Evolutionary conservation across 2,113 vertebrate species (phyloP).

Genomic region (Zapornia atra): DNA sequence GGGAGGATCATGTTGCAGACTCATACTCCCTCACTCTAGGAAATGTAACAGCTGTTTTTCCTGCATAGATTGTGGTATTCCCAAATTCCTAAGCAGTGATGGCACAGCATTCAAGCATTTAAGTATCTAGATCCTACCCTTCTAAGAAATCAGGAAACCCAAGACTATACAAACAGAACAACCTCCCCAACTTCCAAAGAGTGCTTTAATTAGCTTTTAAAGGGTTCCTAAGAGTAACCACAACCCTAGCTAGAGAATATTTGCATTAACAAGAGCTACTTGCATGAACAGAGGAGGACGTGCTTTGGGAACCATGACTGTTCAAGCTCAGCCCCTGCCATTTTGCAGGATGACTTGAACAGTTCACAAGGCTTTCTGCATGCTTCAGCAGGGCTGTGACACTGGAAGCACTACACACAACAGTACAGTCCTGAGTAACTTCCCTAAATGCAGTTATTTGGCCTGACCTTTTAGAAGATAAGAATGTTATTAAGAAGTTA

Average conservation of each 20-base stretch:
- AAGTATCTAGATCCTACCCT: background rate
- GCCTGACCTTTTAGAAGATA: background rate
- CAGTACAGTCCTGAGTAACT: background rate
- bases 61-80: slow-evolving; percentile 20
- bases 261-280: background rate
- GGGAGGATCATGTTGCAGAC: slow-evolving; percentile 16
- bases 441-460: background rate
- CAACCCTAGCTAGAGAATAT: background rate
- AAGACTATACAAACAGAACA: background rate
- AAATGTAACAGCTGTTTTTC: slow-evolving; percentile 41
- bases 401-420: background rate
- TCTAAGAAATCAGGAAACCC: slow-evolving; percentile 53
- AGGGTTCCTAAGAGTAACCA: background rate
- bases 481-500: background rate
- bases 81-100: slow-evolving; percentile 28
- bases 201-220: background rate
- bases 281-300: background rate
- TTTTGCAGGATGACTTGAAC: background rate
- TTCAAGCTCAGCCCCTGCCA: background rate
- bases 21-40: slow-evolving; percentile 35
- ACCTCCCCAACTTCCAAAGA: background rate
- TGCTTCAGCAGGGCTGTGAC: background rate
- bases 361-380: background rate
- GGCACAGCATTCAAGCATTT: background rate
- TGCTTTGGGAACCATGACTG: background rate